phyloP scores from a whole-genome alignment of 2,888 invertebrate genomes.

The Bhutanitis thaidina region DNA sequence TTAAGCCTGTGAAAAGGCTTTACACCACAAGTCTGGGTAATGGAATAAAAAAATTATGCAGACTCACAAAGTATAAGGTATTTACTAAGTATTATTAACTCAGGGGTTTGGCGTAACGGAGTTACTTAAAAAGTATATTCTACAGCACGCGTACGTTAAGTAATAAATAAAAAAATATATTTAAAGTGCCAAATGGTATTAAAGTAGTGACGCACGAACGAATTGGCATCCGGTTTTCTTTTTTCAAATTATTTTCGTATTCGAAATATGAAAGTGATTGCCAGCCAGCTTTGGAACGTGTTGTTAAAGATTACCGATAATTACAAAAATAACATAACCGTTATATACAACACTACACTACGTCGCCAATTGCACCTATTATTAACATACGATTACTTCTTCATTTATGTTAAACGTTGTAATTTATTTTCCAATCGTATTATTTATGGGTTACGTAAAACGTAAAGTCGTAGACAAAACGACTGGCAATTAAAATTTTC shows the following conservation, averaged over 20 bases:
- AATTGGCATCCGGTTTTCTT: slow-evolving; percentile 21
- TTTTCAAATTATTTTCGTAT: slow-evolving; percentile 17
- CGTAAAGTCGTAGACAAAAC: background rate
- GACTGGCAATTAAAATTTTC: too few species aligned
- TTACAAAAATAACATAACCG: slow-evolving; percentile 39
- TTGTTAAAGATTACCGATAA: slow-evolving; percentile 28
- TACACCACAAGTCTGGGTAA: too few species aligned
- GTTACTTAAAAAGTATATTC: too few species aligned
- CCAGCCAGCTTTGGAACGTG: slow-evolving; percentile 16
- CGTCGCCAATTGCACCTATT: slow-evolving; percentile 1
- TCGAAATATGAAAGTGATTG: slow-evolving; percentile 16
- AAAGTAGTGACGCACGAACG: slow-evolving; percentile 29
- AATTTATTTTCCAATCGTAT: background rate
- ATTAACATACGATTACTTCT: slow-evolving; percentile 7
- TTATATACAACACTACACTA: slow-evolving; percentile 17
- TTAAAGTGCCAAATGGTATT: too few species aligned
- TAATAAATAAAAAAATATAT: too few species aligned
- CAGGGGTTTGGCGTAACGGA: too few species aligned
- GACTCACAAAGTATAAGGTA: too few species aligned
- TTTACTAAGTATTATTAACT: too few species aligned
- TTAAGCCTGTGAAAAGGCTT: too few species aligned
- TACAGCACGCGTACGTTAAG: too few species aligned
- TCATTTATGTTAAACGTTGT: background rate
- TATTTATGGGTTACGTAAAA: background rate
- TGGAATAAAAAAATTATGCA: too few species aligned